phyloP scores from a whole-genome alignment of 2,888 invertebrate genomes.

The Drosophila infuscata region DNA sequence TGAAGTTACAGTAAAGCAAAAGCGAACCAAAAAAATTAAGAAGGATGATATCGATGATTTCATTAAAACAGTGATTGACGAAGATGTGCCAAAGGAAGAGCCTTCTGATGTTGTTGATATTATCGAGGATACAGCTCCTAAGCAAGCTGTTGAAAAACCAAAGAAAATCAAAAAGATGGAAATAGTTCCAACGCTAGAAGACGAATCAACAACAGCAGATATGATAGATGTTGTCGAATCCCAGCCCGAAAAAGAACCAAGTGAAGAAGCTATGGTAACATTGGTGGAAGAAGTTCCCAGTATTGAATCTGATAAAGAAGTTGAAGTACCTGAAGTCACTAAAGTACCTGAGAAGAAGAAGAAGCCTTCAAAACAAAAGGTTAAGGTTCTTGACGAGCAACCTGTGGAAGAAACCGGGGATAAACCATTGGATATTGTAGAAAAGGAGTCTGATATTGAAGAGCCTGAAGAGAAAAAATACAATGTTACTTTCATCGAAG shows the following conservation, averaged over 20 bases:
- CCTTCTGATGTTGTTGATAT: conserved; percentile 73
- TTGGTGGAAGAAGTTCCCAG: conserved; percentile 68
- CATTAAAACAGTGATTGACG: conserved; percentile 76
- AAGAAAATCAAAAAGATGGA: conserved; percentile 68
- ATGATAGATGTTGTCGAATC: conserved; percentile 68
- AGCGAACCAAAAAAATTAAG: conserved; percentile 72
- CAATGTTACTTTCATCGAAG: conserved; percentile 46
- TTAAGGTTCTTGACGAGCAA: conserved; percentile 85
- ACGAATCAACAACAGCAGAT: conserved; percentile 28
- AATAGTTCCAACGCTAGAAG: conserved; percentile 44
- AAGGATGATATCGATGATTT: conserved; percentile 78
- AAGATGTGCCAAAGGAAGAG: conserved; percentile 74
- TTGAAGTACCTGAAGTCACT: conserved; percentile 35
- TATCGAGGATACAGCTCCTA: conserved; percentile 66
- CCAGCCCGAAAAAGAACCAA: conserved; percentile 31
- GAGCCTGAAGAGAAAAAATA: conserved; percentile 61
- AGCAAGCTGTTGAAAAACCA: conserved; percentile 62
- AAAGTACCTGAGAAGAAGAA: conserved; percentile 44
- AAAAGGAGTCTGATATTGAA: conserved; percentile 64
- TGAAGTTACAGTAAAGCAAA: conserved; percentile 61
- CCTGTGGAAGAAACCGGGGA: conserved; percentile 32
- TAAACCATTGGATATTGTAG: conserved; percentile 36
- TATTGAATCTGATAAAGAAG: conserved; percentile 40
- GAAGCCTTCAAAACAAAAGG: conserved; percentile 70
- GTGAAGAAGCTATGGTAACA: conserved; percentile 29